Base-by-base conservation (phyloP, 1,140 invertebrate species). In the Hyposmocoma kahamanoa region DNA sequence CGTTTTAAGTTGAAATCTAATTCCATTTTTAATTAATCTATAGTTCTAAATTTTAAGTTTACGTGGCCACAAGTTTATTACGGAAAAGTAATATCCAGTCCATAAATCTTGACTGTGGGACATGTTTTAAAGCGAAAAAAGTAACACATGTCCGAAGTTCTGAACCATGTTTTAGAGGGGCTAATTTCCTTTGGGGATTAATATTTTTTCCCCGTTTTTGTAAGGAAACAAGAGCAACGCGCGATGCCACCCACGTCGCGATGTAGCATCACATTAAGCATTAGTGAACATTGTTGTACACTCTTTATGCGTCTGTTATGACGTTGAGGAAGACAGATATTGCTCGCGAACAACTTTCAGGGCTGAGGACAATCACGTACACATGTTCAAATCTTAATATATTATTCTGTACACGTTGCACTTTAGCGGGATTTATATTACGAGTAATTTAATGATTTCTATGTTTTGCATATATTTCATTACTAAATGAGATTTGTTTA, bases 141-240 rank as follows among this genome's bases (percentile, higher is more conserved):
- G 73, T 81, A 81, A 84, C 79, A 83, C 75, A 75, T 83, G 75
- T 81, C 81, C 66, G 63, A 69, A 75, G 81, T 73, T 81, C 81
- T 64, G 63, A 69, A 54, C 56, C 60, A 63, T 80, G 78, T 84
- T 81, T 76, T 82, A 84, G 69, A 80, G 72, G 68, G 75, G 78
- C 81, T 84, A 84, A 84, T 84, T 84, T 82, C 67, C 65, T 80
- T 77, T 66, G 50, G 70, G 60, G 66, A 74, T 78, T 71, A 58
- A 64, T 64, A 67, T 71, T 73, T 68, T 79, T 71, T 61, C 64
- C 46, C 62, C 63, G 50, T 72, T 77, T 72, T 76, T 68, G 56
- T 63, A 44, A 62, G 57, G 59, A 61, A 75, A 69, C 56, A 71
- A 72, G 67, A 64, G 58, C 63, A 36, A 36, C 32, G 18, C 15